Conservation (phyloP, 2,113 vertebrate species). For the Pseudorasbora parva region DNA sequence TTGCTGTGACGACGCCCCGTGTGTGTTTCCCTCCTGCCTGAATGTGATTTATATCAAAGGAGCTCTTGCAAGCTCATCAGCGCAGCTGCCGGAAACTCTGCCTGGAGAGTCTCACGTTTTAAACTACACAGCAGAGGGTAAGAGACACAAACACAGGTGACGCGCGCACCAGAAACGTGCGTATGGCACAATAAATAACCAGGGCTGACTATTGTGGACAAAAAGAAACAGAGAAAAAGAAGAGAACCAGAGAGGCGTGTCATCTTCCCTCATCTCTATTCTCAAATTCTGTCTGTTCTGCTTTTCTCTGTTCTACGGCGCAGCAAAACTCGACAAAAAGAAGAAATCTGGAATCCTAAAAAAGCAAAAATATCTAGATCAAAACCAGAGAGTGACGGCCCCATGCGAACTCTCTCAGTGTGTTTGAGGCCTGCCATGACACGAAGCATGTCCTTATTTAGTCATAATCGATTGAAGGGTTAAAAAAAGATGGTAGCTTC, state of each 20-base stretch:
- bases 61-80: conserved; percentile 35
- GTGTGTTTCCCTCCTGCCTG: conserved; percentile 43
- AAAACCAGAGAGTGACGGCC: conserved; percentile 26
- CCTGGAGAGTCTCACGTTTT: not conserved
- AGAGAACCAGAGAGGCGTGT: not conserved
- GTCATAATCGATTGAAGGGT: conserved; percentile 28
- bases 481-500: conserved; percentile 28
- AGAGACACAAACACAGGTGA: not conserved
- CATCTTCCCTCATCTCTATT: not conserved
- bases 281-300: conserved; percentile 17
- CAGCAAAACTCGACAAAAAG: not conserved
- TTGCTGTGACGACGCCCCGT: conserved; percentile 39
- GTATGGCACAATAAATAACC: not conserved
- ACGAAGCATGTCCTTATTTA: conserved; percentile 24
- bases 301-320: not conserved
- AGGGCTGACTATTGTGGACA: not conserved
- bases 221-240: not conserved
- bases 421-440: conserved; percentile 14
- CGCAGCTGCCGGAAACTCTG: conserved; percentile 15
- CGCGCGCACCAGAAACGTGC: not conserved
- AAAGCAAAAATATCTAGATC: not conserved
- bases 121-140: not conserved
- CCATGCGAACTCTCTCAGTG: conserved; percentile 21
- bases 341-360: conserved; percentile 21
- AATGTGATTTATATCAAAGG: conserved; percentile 53